Evolutionary conservation across 2,888 invertebrate species (phyloP).

Genomic region (Caenorhabditis sp.): DNA sequence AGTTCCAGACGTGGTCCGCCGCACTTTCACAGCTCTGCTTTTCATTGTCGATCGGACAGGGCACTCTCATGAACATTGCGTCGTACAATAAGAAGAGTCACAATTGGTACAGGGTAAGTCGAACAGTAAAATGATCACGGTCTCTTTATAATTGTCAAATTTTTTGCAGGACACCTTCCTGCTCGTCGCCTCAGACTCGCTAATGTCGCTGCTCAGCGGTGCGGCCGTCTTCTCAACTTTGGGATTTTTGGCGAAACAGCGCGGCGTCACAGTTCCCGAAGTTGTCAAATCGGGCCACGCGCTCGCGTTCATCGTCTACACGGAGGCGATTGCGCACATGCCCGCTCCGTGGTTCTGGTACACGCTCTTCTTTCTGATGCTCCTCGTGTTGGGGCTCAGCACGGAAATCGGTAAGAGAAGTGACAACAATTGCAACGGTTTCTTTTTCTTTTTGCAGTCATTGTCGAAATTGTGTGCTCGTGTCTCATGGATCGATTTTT

Average conservation of each 20-base stretch:
- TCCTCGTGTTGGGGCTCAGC: slow-evolving; percentile 79
- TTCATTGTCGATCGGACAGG: slow-evolving; percentile 72
- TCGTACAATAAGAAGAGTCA: slow-evolving; percentile 70
- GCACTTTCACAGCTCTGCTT: slow-evolving; percentile 76
- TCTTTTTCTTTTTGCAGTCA: no score
- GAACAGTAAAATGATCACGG: no score
- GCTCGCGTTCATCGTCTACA: slow-evolving; percentile 80
- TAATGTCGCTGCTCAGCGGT: slow-evolving; percentile 67
- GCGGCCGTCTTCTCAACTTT: slow-evolving; percentile 68
- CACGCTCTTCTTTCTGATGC: slow-evolving; percentile 80
- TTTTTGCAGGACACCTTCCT: slow-evolving; percentile 67
- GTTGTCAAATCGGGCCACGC: slow-evolving; percentile 77
- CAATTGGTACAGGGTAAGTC: no score
- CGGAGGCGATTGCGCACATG: slow-evolving; percentile 79
- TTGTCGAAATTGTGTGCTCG: slow-evolving; percentile 31
- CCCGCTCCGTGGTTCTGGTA: slow-evolving; percentile 79
- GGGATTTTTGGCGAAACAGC: slow-evolving; percentile 64
- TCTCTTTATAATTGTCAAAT: no score
- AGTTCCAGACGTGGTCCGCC: slow-evolving; percentile 68
- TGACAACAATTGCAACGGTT: no score
- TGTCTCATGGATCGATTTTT: slow-evolving; percentile 24
- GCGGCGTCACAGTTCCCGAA: slow-evolving; percentile 37
- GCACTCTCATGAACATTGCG: slow-evolving; percentile 71
- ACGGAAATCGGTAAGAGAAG: slow-evolving; percentile 47
- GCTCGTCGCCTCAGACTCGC: slow-evolving; percentile 69